Base-by-base conservation (phyloP, 2,113 vertebrate species). In the Bagarius yarrelli region DNA sequence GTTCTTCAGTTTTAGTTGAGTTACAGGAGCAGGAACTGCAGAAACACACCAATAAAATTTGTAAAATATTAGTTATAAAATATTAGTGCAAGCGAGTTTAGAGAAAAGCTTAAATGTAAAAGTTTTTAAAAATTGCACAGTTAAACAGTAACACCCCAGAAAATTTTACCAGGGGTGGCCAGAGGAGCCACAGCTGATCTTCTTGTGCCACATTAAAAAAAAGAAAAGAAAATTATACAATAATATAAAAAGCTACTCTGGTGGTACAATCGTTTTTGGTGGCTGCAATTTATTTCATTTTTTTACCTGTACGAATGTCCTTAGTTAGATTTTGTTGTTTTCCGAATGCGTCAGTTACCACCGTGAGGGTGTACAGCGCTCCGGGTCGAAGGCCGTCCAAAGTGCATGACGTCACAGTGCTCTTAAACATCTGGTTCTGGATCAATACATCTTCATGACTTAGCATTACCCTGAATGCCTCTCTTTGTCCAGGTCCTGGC, bases 1-100 rank as follows among this genome's bases (percentile, higher is more conserved):
- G 0, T 91, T 94, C 79, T 90, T 89, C 79, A 97, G 90, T 0
- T 40, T 90, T 89, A 99, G 87, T 84, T 89, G 79, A 32, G 92
- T 88, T 53, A 98, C 95, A n/a, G 88, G 87, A 56, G 89, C 93
- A 61, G 97, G 96, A 55, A 85, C 96, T 98, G 87, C 78, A 73
- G 5, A 27, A 21, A 34, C 3, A 18, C 23, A 47, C 18, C 16
- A 1, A 5, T n/a, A 25, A 47, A 47, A 30, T 32, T 53, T 19
- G 8, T 27, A 2, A 1, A 53, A 18, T 50, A 50, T 16, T 16
- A 15, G 14, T 14, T 8, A 69, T 11, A 4, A 44, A 27, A n/a
- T n/a, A n/a, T n/a, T n/a, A n/a, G n/a, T n/a, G n/a, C n/a, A n/a
- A n/a, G n/a, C n/a, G n/a, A n/a, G n/a, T n/a, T n/a, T n/a, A n/a